A percentile compares a stretch with the other conserved stretches of the same genome.
Evolutionary conservation across 2,888 invertebrate species (phyloP).

Genomic region (Scrobipalpa costella): DNA sequence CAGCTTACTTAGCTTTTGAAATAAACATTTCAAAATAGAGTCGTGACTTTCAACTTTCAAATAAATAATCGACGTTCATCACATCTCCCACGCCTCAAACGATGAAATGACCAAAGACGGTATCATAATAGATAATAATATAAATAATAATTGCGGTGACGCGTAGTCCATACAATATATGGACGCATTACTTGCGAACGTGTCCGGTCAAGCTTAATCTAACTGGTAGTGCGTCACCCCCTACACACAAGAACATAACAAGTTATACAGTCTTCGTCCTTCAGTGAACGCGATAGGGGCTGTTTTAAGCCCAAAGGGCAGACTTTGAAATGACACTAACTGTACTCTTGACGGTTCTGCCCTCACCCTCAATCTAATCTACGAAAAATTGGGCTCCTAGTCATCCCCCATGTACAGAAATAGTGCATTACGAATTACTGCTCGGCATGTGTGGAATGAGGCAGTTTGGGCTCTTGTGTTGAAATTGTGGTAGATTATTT

Average conservation of each 20-base stretch:
- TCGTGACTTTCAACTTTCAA: not conserved
- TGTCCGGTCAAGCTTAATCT: slow-evolving; percentile 76
- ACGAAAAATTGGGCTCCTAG: slow-evolving; percentile 38
- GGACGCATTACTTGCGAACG: slow-evolving; percentile 78
- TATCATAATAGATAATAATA: slow-evolving; percentile 27
- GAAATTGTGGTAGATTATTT: not conserved
- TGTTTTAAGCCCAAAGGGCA: not conserved
- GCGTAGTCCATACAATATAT: slow-evolving; percentile 74
- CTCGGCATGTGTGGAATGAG: slow-evolving; percentile 3
- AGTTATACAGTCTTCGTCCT: not conserved
- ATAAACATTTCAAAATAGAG: too few species aligned
- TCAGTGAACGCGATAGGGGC: not conserved
- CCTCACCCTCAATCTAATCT: slow-evolving; percentile 47
- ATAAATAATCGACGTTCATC: slow-evolving; percentile 18
- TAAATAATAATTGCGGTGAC: slow-evolving; percentile 70
- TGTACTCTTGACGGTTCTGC: slow-evolving; percentile 43
- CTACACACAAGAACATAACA: not conserved
- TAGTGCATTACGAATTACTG: slow-evolving; percentile 22
- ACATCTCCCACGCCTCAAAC: slow-evolving; percentile 24
- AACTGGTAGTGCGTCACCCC: slow-evolving; percentile 41
- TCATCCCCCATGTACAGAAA: slow-evolving; percentile 9
- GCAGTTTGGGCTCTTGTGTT: not conserved
- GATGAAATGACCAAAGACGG: slow-evolving; percentile 1
- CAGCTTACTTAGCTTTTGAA: too few species aligned
- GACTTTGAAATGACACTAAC: not conserved